Base-by-base conservation (phyloP, 1,140 invertebrate genomes). In the Platyscapa corneri region DNA sequence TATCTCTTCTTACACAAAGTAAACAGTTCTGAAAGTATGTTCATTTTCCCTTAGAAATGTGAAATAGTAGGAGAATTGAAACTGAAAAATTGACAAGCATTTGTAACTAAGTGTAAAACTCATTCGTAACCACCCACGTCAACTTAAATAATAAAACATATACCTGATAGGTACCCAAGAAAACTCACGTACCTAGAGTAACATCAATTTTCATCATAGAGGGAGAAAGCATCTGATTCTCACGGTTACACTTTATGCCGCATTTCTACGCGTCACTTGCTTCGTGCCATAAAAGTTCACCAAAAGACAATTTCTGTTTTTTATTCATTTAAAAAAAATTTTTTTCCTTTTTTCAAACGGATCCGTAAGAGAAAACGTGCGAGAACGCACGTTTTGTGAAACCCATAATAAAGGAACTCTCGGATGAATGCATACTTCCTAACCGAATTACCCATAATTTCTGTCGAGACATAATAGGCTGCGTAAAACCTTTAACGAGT, bases 191-290 rank as follows among this genome's bases (percentile, higher is more conserved):
- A 65, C 5, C 16, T 60, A 30, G 14, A 64, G 56, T 56, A 34
- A 84, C 78, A 84, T 70, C 34, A 84, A 84, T 84, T 77, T 67
- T n/a, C 72, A 76, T 83, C 32, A 64, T 37, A 64, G 56, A 12
- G 53, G 74, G 60, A 76, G 72, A 83, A 83, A 83, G 82, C 37
- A 39, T 18, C 20, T 67, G 39, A 80, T 79, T 79, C 76, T 84
- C 76, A 84, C 65, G 83, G 27, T 37, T 80, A 30, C 60, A 65
- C 37, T 78, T 78, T 49, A n/a, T 37, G 34, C 60, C 18, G 10
- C 39, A 37, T 67, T 67, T 81, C 56, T 81, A 78, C 46, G n/a
- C 76, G 49, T 60, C 81, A 74, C 14, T 80, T 39, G 34, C 7
- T 23, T 34, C 27, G 0, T 34, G 30, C 23, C 20, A 3, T 77